These are phyloP conservation scores for Lasiurus borealis DNA, from an alignment of 2,113 vertebrate genomes.

Conservation along the genomic window DNA sequence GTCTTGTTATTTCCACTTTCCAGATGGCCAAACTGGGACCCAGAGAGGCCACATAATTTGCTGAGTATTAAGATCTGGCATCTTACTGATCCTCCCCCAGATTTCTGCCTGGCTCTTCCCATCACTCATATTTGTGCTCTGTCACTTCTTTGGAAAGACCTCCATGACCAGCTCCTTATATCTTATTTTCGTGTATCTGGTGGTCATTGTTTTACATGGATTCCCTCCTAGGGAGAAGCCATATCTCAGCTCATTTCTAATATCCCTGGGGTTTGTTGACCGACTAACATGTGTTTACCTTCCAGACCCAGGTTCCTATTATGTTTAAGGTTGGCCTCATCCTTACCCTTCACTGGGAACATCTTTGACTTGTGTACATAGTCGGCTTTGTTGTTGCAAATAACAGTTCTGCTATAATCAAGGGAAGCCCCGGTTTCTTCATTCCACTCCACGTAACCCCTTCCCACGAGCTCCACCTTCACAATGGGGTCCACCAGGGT, in stretches of 20 bases:
- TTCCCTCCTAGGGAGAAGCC: background rate
- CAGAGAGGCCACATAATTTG: background rate
- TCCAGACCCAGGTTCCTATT: background rate
- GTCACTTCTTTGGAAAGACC: background rate
- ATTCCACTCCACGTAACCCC: conserved; percentile 83
- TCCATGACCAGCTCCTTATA: background rate
- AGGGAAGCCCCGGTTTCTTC: conserved; percentile 64
- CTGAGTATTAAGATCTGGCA: background rate
- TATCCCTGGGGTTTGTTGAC: background rate
- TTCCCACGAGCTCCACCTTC: conserved; percentile 78
- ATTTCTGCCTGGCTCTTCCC: background rate
- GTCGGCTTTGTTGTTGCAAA: conserved; percentile 82
- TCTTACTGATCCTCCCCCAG: background rate
- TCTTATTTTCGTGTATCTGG: background rate
- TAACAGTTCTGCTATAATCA: conserved; percentile 74
- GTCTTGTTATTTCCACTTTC: background rate
- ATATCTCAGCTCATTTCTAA: background rate
- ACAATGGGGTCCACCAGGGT: conserved; percentile 78
- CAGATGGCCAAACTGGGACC: background rate
- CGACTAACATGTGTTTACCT: background rate
- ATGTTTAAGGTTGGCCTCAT: background rate
- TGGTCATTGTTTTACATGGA: background rate
- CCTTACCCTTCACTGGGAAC: conserved; percentile 78
- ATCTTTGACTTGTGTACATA: conserved; percentile 81
- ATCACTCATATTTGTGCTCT: background rate